Evolutionary conservation across 2,888 invertebrate genomes (phyloP), one percentile per base, ranked within the genome.

Genomic region (Hydrotaea cyrtoneurina): DNA sequence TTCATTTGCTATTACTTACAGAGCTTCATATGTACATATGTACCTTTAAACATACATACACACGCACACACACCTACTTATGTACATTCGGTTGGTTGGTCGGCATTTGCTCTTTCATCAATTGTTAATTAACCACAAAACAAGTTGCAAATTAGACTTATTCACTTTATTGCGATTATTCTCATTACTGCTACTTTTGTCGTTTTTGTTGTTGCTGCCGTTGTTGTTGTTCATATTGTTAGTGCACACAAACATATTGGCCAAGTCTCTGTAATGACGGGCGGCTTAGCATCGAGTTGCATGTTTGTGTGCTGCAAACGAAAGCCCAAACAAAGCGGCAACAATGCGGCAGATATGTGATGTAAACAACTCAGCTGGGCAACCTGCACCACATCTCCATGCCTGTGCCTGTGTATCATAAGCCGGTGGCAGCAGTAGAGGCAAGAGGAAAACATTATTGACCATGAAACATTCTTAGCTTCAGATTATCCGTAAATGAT

Each of bases 71-170:
- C 26, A 15, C 10, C 2, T 50, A n/a, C 0, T 3, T 50, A n/a
- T n/a, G n/a, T 50, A n/a, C 50, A 50, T 50, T 72, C 50, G 55
- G 73, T 71, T 31, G 66, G 39, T 8, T 21, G n/a, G 74, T 55
- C 78, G 69, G 69, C 69, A 57, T 85, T 36, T 19, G 77, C 69
- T 77, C 85, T 87, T 87, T 87, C 85, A 87, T 87, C 87, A 87
- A 86, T 83, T 84, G 80, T 83, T 86, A 87, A 86, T 87, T 87
- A 87, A 85, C 86, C 87, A 80, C 87, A 86, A 86, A 86, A 86
- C 86, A 87, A 86, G 86, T 86, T 85, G 86, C 86, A 86, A 86
- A 87, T 86, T 86, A 86, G 83, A 84, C 85, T 86, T 81, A 86
- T 78, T 86, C 81, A 74, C 80, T 80, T 82, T 79, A 79, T 80